Evolutionary conservation across 2,888 invertebrate species (phyloP).

Genomic region (Ornithoptera priamus): DNA sequence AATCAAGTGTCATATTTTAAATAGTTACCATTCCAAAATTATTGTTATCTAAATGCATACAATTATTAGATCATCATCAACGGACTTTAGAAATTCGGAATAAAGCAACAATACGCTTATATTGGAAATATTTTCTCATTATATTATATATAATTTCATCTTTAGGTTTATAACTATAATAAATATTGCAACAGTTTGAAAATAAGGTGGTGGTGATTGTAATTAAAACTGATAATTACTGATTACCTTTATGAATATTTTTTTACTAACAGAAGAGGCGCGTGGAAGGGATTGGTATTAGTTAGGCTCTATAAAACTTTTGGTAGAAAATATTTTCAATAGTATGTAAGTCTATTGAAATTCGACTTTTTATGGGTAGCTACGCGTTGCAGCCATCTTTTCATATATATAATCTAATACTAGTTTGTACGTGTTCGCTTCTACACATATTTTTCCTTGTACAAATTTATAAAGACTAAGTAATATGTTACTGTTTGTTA

Average conservation of each 20-base stretch:
- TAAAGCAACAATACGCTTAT: not conserved
- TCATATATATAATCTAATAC: not conserved
- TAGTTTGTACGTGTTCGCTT: not conserved
- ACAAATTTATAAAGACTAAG: not conserved
- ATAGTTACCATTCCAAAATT: not conserved
- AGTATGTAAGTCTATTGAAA: not conserved
- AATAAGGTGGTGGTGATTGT: not conserved
- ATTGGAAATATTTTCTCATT: conserved; percentile 9
- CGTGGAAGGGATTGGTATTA: not conserved
- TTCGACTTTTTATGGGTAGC: not conserved
- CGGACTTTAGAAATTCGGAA: not conserved
- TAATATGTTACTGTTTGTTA: not conserved
- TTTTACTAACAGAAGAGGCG: not conserved
- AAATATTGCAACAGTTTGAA: not conserved
- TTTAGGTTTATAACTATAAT: not conserved
- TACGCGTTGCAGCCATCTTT: not conserved
- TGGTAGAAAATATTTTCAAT: not conserved
- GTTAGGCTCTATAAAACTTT: not conserved
- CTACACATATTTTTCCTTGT: not conserved
- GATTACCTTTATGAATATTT: not conserved
- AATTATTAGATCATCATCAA: not conserved
- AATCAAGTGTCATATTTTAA: not conserved
- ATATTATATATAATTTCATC: conserved; percentile 4
- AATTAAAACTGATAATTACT: not conserved
- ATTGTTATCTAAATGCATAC: not conserved